A percentile compares a stretch with the other conserved stretches of the same genome.
phyloP scores from a whole-genome alignment of 2,888 invertebrate genomes.

The Sussaba pulchella region DNA sequence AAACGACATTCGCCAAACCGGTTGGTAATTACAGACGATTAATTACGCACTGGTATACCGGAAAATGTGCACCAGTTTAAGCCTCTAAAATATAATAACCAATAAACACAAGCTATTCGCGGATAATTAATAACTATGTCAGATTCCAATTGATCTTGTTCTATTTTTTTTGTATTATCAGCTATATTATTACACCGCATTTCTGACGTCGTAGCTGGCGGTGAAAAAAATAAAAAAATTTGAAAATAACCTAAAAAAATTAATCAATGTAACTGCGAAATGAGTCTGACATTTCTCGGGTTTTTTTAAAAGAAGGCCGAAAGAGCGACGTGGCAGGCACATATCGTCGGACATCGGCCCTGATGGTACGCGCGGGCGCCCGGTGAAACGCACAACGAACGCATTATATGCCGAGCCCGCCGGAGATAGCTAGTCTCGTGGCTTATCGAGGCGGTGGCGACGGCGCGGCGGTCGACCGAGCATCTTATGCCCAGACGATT shows the following conservation, averaged over 20 bases:
- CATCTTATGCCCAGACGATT: constrained; percentile 49
- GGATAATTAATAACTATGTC: constrained; percentile 14
- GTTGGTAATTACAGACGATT: constrained; percentile 67
- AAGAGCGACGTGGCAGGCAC: constrained; percentile 52
- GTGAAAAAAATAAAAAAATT: constrained; percentile 23
- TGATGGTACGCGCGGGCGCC: constrained; percentile 62
- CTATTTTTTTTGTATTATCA: constrained; percentile 1
- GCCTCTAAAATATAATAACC: constrained; percentile 34
- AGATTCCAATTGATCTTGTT: neutral
- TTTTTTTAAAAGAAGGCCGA: constrained; percentile 49
- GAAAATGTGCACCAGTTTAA: constrained; percentile 10
- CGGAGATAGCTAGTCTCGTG: constrained; percentile 66
- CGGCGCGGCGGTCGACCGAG: constrained; percentile 43
- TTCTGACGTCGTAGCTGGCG: neutral
- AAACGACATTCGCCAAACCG: constrained; percentile 65
- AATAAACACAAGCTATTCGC: constrained; percentile 6
- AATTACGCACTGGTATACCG: constrained; percentile 59
- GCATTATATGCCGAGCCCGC: constrained; percentile 70
- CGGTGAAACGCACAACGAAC: constrained; percentile 70
- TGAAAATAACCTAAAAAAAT: too few species aligned
- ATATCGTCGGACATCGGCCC: constrained; percentile 70
- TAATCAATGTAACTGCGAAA: too few species aligned
- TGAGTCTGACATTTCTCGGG: constrained; percentile 36
- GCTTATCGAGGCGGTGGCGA: constrained; percentile 73
- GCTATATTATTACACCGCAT: neutral